Conservation (phyloP, 2,113 vertebrate species). For the Chamaea fasciata region DNA sequence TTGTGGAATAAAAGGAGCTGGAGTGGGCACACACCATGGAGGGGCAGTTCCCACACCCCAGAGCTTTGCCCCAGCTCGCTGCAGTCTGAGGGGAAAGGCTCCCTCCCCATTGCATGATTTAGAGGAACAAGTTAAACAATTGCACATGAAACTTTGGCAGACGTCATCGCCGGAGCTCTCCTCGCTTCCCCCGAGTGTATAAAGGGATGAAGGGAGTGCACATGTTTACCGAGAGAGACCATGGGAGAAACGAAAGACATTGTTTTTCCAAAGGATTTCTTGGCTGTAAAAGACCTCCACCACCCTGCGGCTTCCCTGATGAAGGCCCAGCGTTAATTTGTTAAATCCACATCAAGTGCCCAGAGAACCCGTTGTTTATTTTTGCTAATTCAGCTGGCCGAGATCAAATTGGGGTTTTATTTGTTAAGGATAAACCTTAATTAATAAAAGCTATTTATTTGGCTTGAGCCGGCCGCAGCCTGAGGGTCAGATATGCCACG, state of each 20-base stretch:
- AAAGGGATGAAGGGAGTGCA: constrained; percentile 44
- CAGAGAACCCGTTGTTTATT: constrained; percentile 71
- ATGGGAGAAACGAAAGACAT: constrained; percentile 19
- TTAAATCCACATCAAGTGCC: constrained; percentile 76
- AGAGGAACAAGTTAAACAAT: constrained; percentile 37
- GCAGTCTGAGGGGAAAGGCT: background rate
- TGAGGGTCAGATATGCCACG: constrained; percentile 60
- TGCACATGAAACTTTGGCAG: background rate
- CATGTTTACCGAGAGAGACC: constrained; percentile 45
- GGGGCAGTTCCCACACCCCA: background rate
- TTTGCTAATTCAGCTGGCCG: constrained; percentile 66
- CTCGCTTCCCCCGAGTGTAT: background rate
- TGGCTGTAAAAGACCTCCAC: constrained; percentile 43
- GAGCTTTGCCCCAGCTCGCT: background rate
- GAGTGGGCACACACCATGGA: fast-evolving
- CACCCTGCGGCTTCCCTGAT: constrained; percentile 46
- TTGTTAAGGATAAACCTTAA: constrained; percentile 75
- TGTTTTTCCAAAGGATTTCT: constrained; percentile 50
- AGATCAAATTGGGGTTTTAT: constrained; percentile 63
- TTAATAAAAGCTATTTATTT: constrained; percentile 85
- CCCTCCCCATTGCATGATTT: background rate
- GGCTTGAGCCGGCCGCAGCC: constrained; percentile 57
- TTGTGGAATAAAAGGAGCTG: background rate
- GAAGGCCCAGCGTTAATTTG: constrained; percentile 75
- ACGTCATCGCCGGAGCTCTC: background rate